These are phyloP conservation scores for Clarias fuscus DNA, from an alignment of 2,797 vertebrate species.

Conservation along the genomic window DNA sequence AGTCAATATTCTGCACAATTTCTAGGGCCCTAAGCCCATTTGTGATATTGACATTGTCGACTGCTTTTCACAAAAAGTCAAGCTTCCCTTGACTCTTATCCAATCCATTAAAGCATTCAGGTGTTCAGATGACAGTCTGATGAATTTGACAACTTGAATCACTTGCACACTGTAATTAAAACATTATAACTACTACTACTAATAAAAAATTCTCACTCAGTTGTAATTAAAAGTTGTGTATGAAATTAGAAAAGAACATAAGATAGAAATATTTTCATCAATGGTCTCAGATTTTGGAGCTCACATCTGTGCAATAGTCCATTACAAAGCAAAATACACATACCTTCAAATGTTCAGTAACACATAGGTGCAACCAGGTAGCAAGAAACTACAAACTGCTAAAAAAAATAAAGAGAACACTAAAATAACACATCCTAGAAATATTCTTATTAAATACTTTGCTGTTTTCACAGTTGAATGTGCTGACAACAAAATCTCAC, in stretches of 20 bases:
- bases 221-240: neutral
- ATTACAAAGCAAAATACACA: neutral
- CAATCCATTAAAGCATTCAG: neutral
- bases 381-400: neutral
- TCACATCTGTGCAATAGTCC: neutral
- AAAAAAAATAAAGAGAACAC: no score
- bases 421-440: no score
- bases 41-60: neutral
- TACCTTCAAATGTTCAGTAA: neutral
- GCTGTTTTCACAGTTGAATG: no score
- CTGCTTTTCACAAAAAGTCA: neutral
- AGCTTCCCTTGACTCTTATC: neutral
- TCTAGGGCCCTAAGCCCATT: neutral
- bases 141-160: neutral
- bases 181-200: neutral
- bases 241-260: neutral
- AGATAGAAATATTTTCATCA: neutral
- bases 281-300: neutral
- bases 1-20: neutral
- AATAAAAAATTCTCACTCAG: neutral
- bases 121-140: neutral
- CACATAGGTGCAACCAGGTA: neutral
- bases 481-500: no score
- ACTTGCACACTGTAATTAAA: neutral
- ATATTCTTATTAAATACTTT: no score